Conservation (phyloP, 2,888 invertebrate genomes). For the Nephrotoma flavescens region DNA sequence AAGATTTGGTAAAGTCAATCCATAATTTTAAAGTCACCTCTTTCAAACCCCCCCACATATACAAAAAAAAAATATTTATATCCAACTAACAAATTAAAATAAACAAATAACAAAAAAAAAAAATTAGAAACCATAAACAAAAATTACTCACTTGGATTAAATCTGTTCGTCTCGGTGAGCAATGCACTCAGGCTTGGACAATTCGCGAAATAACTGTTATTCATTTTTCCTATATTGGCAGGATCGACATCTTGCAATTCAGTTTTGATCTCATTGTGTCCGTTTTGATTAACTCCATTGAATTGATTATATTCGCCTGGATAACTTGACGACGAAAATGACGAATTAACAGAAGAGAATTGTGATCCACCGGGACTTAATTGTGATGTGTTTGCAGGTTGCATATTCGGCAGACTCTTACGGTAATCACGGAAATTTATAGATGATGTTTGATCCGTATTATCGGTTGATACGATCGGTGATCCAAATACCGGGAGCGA, state of each 20-base stretch:
- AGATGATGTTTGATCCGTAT: neutral
- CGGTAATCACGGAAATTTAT: neutral
- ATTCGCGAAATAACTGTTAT: neutral
- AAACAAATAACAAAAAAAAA: neutral
- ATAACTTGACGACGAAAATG: too few species aligned
- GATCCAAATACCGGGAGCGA: neutral
- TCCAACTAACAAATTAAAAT: neutral
- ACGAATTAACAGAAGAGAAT: neutral
- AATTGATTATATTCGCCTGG: neutral
- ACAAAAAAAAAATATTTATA: neutral
- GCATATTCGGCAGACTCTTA: neutral
- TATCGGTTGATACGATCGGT: neutral
- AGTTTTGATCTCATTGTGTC: neutral
- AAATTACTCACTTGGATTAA: neutral
- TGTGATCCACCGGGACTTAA: neutral
- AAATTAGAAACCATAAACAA: neutral
- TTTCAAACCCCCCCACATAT: neutral
- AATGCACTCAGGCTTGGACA: neutral
- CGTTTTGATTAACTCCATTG: neutral
- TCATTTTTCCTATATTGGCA: neutral
- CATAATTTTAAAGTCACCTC: neutral
- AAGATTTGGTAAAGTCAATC: neutral
- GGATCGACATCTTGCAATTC: neutral
- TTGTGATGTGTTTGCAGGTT: neutral
- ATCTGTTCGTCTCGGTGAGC: neutral